Evolutionary conservation across 2,797 vertebrate genomes (phyloP).

Genomic region (Eulemur coronatus): DNA sequence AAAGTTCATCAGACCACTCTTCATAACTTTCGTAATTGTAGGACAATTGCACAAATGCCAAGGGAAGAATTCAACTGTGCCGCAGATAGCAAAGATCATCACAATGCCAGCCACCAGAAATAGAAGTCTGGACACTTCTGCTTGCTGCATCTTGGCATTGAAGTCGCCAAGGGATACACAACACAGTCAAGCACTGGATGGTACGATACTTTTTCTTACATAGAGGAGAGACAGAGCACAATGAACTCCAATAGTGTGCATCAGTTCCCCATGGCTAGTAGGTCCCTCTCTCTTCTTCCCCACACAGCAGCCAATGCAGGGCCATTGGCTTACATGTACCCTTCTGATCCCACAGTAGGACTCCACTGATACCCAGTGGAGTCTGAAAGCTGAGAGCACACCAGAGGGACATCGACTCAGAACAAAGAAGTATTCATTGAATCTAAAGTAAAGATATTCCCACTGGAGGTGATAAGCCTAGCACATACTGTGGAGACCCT

Average conservation of each 20-base stretch:
- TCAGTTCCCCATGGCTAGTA: too few species aligned
- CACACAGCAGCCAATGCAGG: not conserved
- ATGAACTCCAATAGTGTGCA: too few species aligned
- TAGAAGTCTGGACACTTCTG: not conserved
- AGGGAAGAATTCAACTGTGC: not conserved
- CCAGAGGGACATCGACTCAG: accelerated
- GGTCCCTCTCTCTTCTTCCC: not conserved
- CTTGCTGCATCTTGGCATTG: not conserved
- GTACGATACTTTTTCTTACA: not conserved
- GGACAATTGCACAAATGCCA: not conserved
- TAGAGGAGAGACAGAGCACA: not conserved
- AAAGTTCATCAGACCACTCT: not conserved
- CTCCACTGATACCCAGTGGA: not conserved
- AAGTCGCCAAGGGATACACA: not conserved
- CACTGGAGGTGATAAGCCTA: not conserved
- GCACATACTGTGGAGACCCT: not conserved
- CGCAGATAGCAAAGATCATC: not conserved
- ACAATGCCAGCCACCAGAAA: not conserved
- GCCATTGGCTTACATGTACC: not conserved
- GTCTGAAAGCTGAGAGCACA: not conserved
- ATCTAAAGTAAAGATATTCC: not conserved
- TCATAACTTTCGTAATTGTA: not conserved
- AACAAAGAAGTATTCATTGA: not conserved
- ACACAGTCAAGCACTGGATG: not conserved
- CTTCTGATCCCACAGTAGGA: too few species aligned